These are phyloP conservation scores for Drosophila kurseongensis DNA, from an alignment of 1,140 invertebrate genomes.

Conservation along the genomic window DNA sequence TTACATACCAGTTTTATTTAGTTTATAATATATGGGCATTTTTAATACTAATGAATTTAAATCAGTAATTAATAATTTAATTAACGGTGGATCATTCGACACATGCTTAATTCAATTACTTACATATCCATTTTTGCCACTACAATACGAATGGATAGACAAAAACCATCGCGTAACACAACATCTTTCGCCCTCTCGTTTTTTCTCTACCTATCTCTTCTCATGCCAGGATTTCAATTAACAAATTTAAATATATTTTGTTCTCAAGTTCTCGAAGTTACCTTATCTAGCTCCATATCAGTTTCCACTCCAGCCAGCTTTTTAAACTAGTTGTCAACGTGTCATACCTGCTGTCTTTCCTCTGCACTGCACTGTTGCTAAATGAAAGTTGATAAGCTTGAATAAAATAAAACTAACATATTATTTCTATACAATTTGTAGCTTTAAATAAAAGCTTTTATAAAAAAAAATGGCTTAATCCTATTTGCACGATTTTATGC, in stretches of 20 bases:
- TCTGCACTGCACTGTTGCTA: slow-evolving; percentile 11
- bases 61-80: slow-evolving; percentile 79
- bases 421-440: slow-evolving; percentile 13
- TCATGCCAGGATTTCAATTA: not conserved
- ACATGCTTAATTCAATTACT: slow-evolving; percentile 70
- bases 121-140: slow-evolving; percentile 48
- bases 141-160: slow-evolving; percentile 6
- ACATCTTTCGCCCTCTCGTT: not conserved
- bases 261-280: slow-evolving; percentile 1
- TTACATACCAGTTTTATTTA: slow-evolving; percentile 21
- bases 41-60: slow-evolving; percentile 63
- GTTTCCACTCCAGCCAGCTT: slow-evolving; percentile 3
- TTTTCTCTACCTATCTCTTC: not conserved
- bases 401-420: slow-evolving; percentile 15
- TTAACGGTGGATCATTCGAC: slow-evolving; percentile 83
- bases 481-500: slow-evolving; percentile 14
- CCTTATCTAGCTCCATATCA: slow-evolving; percentile 14
- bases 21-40: slow-evolving; percentile 36
- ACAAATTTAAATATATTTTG: not conserved
- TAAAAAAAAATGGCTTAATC: slow-evolving; percentile 10
- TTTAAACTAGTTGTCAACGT: not conserved
- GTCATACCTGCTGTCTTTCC: slow-evolving; percentile 4
- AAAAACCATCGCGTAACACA: slow-evolving; percentile 12
- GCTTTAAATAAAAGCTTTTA: slow-evolving; percentile 1
- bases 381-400: slow-evolving; percentile 1